Evolutionary conservation across 2,888 invertebrate species (phyloP), one percentile per base, ranked within the genome.

Genomic region (Euzetes globulus): DNA sequence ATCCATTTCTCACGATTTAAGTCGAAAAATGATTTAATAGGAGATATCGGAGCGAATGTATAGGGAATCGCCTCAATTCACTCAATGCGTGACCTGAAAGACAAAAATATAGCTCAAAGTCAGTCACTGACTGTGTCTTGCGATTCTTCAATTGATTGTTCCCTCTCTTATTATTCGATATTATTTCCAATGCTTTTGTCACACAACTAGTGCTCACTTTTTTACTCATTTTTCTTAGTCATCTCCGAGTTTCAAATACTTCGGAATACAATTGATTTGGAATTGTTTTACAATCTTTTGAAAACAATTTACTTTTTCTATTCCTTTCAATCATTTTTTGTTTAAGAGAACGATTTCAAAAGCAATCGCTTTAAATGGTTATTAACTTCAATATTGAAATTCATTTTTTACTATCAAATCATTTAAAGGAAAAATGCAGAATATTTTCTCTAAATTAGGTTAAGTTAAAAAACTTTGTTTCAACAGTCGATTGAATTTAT

Each of bases 81-180:
- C 33, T 63, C 19, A 1, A 63, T 63, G 29, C 63, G 63, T 63
- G 63, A 63, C 63, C 63, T 33, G 33, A 63, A 63, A 33, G 63
- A 33, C 63, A 19, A 29, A 63, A 63, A 63, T 63, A 63, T 63
- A 33, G 63, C 63, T 63, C 33, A 63, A 29, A 63, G 33, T 63
- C 63, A 63, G n/a, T 63, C 37, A 13, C 3, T 6, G 17, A 11
- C 47, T 47, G 3, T 55, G n/a, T 55, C 55, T n/a, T 55, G n/a
- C 55, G n/a, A 58, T 58, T 63, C 29, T 58, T 33, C 29, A 63
- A 63, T 33, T n/a, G 29, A 33, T 63, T 22, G 17, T 63, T 63
- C 25, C 25, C 52, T 33, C n/a, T 60, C 55, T 19, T 55, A 55
- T 22, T 25, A 55, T 55, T 55, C 25, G 55, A 55, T 7, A 55